phyloP scores from a whole-genome alignment of 2,888 invertebrate species.

The Nephrotoma appendiculata region DNA sequence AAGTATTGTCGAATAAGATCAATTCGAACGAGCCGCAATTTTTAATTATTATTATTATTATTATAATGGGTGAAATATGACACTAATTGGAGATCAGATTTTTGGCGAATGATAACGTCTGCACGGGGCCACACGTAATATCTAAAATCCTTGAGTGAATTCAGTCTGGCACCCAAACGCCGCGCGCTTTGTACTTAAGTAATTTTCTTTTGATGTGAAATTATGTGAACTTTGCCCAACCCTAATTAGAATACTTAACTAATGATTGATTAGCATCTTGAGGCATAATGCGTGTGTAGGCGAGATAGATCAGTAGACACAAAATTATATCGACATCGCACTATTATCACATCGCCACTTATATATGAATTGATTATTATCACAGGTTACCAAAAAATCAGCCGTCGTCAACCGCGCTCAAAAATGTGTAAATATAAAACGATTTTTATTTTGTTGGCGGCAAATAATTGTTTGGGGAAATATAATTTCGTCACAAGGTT shows the following conservation, averaged over 20 bases:
- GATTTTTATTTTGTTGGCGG: background rate
- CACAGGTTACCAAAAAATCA: background rate
- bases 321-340: background rate
- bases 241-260: background rate
- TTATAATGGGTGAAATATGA: background rate
- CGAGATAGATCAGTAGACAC: background rate
- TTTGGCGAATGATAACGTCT: background rate
- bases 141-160: background rate
- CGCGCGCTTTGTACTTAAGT: too few relatives aligned
- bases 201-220: background rate
- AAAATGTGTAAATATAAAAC: background rate
- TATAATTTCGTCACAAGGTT: slow-evolving; percentile 4
- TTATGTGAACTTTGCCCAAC: background rate
- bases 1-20: background rate
- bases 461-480: slow-evolving; percentile 3
- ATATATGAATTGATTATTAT: background rate
- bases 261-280: background rate
- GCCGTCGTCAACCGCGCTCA: background rate
- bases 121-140: background rate
- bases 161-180: background rate
- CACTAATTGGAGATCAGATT: background rate
- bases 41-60: background rate
- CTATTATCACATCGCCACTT: background rate
- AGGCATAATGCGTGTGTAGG: background rate
- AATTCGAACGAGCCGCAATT: background rate